Evolutionary conservation across 1,140 invertebrate genomes (phyloP), one percentile per base, ranked within the genome.

Genomic region (Drosophila malerkotliana): DNA sequence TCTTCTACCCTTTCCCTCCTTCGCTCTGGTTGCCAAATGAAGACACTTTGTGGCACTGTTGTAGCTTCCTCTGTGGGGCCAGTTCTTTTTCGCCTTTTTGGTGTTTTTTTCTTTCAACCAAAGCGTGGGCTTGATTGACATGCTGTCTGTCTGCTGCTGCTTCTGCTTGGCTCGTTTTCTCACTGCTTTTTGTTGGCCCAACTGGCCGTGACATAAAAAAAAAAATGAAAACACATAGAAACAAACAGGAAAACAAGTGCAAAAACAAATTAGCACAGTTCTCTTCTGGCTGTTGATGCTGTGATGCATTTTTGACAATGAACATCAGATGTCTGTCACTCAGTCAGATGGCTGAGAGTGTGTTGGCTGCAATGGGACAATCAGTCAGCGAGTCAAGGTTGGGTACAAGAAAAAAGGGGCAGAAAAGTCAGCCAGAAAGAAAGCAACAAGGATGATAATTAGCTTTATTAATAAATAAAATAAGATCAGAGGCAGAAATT

Each of bases 271-370:
- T 85, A 87, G 78, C 82, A 84, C 68, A 59, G 24, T 77, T 58
- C 57, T 49, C 26, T 24, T 37, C 28, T 37, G 44, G 48, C 48
- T 52, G 28, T 18, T 59, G 47, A 39, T 61, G 51, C 57, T 73
- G 58, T 85, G 82, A 85, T 85, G 77, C 73, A 75, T 84, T 87
- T 84, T 84, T 84, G 81, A 85, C 78, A 87, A 78, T 82, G 78
- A 82, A 81, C 83, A 75, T 74, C 82, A 87, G 64, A 63, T 75
- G 73, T 49, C 66, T 79, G 72, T 77, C 80, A 71, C 60, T 34
- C 28, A 66, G 47, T 18, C 56, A 48, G 56, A 45, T 45, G 55
- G 39, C 41, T 12, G 26, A 63, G 45, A 51, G 63, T 66, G 34
- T 9, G 24, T 28, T 79, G 61, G 28, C 51, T 56, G 47, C 56